Percentiles rank a stretch among this genome's conserved stretches.
Evolutionary conservation across 2,797 vertebrate genomes (phyloP).

Genomic region (Moxostoma hubbsi): DNA sequence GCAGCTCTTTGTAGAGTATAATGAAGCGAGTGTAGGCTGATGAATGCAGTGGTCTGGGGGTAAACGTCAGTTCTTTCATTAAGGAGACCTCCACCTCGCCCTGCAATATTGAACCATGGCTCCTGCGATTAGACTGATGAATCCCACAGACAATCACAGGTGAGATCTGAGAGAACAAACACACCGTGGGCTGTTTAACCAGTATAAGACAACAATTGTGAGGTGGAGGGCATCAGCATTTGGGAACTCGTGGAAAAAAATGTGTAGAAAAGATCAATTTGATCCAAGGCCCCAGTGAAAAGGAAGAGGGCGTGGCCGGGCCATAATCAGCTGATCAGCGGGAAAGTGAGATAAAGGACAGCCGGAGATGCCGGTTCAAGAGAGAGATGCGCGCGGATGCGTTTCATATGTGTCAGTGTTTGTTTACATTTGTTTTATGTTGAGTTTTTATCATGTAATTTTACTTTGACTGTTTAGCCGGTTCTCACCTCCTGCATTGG

Average conservation of each 20-base stretch:
- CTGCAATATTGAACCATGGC: conserved; percentile 82
- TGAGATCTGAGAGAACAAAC: conserved; percentile 67
- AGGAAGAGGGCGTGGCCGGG: too few species aligned
- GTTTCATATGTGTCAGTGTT: too few species aligned
- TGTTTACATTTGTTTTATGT: too few species aligned
- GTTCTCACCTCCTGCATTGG: too few species aligned
- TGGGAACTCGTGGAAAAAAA: neutral
- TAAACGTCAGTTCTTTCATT: conserved; percentile 90
- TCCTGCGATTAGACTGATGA: conserved; percentile 85
- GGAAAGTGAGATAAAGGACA: too few species aligned
- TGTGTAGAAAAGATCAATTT: too few species aligned
- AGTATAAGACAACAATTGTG: neutral
- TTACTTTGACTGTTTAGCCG: too few species aligned
- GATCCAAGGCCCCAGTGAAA: too few species aligned
- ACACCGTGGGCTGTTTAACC: neutral
- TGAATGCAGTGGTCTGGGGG: conserved; percentile 81
- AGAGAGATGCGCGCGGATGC: too few species aligned
- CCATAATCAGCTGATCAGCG: too few species aligned
- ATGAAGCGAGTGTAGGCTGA: conserved; percentile 85
- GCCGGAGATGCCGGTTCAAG: too few species aligned
- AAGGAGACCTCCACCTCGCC: conserved; percentile 86
- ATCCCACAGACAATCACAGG: conserved; percentile 84
- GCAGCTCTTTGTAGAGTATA: conserved; percentile 83
- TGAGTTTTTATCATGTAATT: too few species aligned
- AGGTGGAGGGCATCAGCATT: neutral